Evolutionary conservation across 2,797 vertebrate species (phyloP), one percentile per base, ranked within the genome.

Genomic region (Molossus alvarezi): DNA sequence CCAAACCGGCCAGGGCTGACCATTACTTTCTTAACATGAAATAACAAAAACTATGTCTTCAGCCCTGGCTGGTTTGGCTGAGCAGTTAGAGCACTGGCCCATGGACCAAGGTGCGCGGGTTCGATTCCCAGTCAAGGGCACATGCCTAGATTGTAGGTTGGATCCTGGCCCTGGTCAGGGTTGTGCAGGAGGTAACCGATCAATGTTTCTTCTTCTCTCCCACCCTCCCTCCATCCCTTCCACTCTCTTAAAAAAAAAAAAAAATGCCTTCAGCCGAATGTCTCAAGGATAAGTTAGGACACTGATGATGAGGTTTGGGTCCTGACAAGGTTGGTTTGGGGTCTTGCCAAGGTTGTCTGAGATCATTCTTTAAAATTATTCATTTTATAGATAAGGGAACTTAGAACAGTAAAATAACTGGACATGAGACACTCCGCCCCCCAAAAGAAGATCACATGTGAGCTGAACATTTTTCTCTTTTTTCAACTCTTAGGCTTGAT

Each of bases 331-430:
- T 94, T 33, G 7, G 53, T 67, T 58, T 92, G 67, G 80, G 60
- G 67, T 89, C 72, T 51, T 89, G 14, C 58, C 10, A 21, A 71
- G 51, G 37, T 94, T 33, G 7, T 93, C 71, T 53, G 23, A 81
- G 71, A 88, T 33, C 81, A 55, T 90, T 89, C 88, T 88, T 88
- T 25, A 91, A 90, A 89, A 73, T 14, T 25, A 81, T 23, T 86
- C 41, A 33, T 64, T 84, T 67, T 88, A 51, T 82, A 92, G n/a
- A 86, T 90, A 72, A 62, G 58, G 37, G 92, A 75, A 87, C 55
- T 51, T 33, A 84, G 60, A 69, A 88, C 27, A 67, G 18, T 88
- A 80, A 90, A 91, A 90, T 51, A 86, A 85, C 33, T 48, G 60
- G 85, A 92, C 27, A 79, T 33, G 18, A 57, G 25, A 65, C 41